Percentiles rank a stretch among this genome's conserved stretches.
These are phyloP conservation scores for Catharus ustulatus DNA, from an alignment of 2,797 vertebrate species.

Conservation along the genomic window DNA sequence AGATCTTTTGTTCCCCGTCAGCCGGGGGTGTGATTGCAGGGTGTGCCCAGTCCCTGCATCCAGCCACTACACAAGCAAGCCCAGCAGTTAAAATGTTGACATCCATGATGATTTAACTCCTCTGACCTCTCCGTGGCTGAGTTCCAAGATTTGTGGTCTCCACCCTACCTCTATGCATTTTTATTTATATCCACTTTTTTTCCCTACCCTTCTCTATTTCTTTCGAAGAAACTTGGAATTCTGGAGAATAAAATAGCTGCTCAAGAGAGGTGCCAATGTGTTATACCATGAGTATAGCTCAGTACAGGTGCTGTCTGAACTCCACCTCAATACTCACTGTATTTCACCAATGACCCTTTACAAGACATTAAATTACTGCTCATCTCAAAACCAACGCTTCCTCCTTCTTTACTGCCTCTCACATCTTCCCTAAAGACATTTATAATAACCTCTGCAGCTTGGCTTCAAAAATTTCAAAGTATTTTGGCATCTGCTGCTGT, in stretches of 20 bases:
- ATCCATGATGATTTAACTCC: background rate
- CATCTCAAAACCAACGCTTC: background rate
- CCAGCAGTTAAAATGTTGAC: background rate
- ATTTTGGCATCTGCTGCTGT: background rate
- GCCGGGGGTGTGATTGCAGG: background rate
- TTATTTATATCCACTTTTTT: background rate
- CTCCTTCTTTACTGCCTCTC: background rate
- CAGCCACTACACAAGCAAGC: conserved; percentile 9
- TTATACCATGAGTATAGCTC: background rate
- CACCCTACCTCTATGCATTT: background rate
- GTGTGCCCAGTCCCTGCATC: background rate
- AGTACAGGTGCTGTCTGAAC: background rate
- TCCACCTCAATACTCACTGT: background rate
- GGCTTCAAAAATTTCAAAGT: background rate
- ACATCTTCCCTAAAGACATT: background rate
- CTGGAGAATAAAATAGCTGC: background rate
- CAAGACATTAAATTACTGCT: background rate
- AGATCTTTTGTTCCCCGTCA: background rate
- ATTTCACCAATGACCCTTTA: background rate
- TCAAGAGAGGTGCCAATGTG: background rate
- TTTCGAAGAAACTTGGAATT: background rate
- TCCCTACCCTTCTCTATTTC: background rate
- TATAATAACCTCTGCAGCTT: background rate
- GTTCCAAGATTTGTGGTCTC: background rate
- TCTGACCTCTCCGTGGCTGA: background rate